A percentile compares a stretch with the other conserved stretches of the same genome.
phyloP scores from a whole-genome alignment of 1,140 invertebrate genomes.

The Akabosia matsudoensis region DNA sequence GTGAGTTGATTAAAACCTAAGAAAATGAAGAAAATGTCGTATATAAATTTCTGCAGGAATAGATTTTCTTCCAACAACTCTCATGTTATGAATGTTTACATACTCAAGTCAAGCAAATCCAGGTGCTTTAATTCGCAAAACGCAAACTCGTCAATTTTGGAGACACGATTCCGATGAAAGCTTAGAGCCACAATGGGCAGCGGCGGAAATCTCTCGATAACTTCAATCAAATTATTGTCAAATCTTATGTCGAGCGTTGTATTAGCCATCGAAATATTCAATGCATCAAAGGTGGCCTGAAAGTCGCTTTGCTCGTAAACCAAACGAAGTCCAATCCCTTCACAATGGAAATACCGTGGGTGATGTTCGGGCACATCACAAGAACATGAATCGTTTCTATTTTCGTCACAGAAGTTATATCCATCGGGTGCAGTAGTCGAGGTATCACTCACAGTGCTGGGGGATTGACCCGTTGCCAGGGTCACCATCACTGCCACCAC shows the following conservation, averaged over 20 bases:
- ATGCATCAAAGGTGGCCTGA: background rate
- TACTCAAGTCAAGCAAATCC: slow-evolving; percentile 38
- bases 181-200: slow-evolving; percentile 20
- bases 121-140: slow-evolving; percentile 33
- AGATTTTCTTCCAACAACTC: too few species aligned
- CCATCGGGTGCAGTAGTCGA: background rate
- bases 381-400: background rate
- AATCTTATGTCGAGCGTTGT: slow-evolving; percentile 26
- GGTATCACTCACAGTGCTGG: too few species aligned
- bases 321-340: background rate
- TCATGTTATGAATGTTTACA: too few species aligned
- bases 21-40: too few species aligned
- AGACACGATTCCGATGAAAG: slow-evolving; percentile 31
- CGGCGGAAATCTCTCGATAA: slow-evolving; percentile 29
- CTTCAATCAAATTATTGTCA: slow-evolving; percentile 15
- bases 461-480: background rate
- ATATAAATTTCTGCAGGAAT: too few species aligned
- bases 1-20: slow-evolving; percentile 36
- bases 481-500: background rate
- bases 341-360: background rate
- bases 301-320: slow-evolving; percentile 2
- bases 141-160: slow-evolving; percentile 26
- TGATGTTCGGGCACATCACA: background rate
- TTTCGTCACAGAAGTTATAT: background rate
- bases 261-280: background rate